phyloP scores from a whole-genome alignment of 2,113 vertebrate genomes.

The Todiramphus chloris region DNA sequence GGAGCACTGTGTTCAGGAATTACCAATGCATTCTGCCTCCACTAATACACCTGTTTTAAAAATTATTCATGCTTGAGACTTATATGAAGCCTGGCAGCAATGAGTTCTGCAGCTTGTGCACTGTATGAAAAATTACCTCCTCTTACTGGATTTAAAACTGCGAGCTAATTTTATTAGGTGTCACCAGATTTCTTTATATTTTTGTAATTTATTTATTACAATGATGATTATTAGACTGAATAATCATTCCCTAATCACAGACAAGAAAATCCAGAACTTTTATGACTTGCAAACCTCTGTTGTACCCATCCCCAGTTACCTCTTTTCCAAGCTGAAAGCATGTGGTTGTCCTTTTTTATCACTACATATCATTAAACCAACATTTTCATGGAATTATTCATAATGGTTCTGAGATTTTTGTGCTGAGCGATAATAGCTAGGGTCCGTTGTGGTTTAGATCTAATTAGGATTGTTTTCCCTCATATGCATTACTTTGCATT shows the following conservation, averaged over 20 bases:
- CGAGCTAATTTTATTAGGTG: neutral
- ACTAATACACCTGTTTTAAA: neutral
- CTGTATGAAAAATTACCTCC: neutral
- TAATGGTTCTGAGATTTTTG: constrained; percentile 51
- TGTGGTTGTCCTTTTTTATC: constrained; percentile 37
- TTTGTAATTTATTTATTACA: neutral
- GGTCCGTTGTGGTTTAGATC: constrained; percentile 59
- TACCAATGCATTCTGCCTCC: neutral
- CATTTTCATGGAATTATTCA: constrained; percentile 56
- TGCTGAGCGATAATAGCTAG: constrained; percentile 22
- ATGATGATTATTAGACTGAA: neutral
- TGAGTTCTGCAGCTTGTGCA: neutral
- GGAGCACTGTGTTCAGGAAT: neutral
- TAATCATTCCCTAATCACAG: neutral
- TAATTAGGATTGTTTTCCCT: constrained; percentile 67
- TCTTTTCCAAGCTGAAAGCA: neutral
- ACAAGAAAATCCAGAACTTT: constrained; percentile 31
- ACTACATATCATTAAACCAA: constrained; percentile 27
- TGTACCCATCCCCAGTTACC: constrained; percentile 13
- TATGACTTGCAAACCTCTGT: constrained; percentile 6
- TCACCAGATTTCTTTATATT: neutral
- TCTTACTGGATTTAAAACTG: neutral
- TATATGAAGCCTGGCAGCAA: neutral
- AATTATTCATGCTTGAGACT: constrained; percentile 17
- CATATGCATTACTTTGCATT: constrained; percentile 60